Evolutionary conservation across 2,113 vertebrate species (phyloP).

Genomic region (Ptychochromis oligacanthus): DNA sequence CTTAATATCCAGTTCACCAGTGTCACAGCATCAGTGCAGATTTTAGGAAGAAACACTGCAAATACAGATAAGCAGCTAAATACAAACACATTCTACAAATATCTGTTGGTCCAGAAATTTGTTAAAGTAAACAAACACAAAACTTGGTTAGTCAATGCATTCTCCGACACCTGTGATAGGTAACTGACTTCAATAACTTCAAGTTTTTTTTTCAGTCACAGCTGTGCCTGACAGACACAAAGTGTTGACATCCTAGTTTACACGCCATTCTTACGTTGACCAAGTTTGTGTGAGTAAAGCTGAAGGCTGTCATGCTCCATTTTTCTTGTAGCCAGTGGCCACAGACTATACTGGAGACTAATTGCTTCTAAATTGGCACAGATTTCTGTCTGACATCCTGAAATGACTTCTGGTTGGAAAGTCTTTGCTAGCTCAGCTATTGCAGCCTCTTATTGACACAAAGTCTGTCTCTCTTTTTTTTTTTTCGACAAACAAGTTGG

Average conservation of each 20-base stretch:
- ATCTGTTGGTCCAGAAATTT: neutral
- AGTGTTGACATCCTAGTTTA: neutral
- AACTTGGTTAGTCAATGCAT: neutral
- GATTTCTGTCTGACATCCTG: neutral
- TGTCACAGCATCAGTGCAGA: neutral
- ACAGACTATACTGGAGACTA: neutral
- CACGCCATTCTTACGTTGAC: neutral
- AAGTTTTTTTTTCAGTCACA: neutral
- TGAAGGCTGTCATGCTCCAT: neutral
- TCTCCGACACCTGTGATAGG: neutral
- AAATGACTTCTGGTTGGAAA: neutral
- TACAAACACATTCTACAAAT: neutral
- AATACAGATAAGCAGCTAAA: neutral
- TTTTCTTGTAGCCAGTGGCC: neutral
- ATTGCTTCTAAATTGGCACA: neutral
- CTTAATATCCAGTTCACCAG: neutral
- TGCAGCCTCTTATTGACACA: neutral
- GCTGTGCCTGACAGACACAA: no score
- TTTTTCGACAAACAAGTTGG: neutral
- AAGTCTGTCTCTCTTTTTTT: neutral
- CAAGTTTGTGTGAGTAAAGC: neutral
- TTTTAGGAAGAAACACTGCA: neutral
- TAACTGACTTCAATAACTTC: neutral
- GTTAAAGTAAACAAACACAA: neutral
- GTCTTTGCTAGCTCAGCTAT: neutral